Conservation (phyloP, 2,113 vertebrate genomes). For the Empidonax traillii region DNA sequence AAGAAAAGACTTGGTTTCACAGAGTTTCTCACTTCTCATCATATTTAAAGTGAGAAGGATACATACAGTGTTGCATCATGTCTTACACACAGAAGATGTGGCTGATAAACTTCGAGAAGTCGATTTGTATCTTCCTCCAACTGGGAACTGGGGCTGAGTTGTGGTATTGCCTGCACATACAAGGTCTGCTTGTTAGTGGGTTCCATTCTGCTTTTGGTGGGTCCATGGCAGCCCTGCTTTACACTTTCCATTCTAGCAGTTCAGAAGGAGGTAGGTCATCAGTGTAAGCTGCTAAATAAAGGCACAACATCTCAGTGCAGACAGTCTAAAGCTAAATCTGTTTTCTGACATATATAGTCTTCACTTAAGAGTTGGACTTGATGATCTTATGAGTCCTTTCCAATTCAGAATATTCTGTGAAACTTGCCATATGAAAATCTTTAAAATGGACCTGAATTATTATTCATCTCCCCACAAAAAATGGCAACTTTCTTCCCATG, state of each 20-base stretch:
- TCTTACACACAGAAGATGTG: neutral
- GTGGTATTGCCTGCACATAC: neutral
- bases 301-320: neutral
- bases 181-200: neutral
- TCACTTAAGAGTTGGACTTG: neutral
- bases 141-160: neutral
- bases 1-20: neutral
- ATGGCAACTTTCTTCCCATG: neutral
- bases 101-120: neutral
- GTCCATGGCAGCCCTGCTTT: neutral
- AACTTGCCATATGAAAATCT: neutral
- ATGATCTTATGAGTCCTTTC: neutral
- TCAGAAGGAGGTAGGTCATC: neutral
- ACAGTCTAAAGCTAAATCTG: neutral
- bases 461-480: neutral
- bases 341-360: neutral
- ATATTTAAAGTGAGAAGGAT: neutral
- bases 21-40: neutral
- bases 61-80: neutral
- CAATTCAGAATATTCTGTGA: neutral
- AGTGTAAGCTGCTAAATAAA: neutral
- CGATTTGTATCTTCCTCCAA: neutral
- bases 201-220: slow-evolving; percentile 15
- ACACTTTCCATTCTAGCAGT: neutral
- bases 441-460: neutral